Evolutionary conservation across 64 coral and sea anemone genomes (phyloP), one percentile per base, ranked within the genome.

Genomic region (Dendronephthya gigantea): DNA sequence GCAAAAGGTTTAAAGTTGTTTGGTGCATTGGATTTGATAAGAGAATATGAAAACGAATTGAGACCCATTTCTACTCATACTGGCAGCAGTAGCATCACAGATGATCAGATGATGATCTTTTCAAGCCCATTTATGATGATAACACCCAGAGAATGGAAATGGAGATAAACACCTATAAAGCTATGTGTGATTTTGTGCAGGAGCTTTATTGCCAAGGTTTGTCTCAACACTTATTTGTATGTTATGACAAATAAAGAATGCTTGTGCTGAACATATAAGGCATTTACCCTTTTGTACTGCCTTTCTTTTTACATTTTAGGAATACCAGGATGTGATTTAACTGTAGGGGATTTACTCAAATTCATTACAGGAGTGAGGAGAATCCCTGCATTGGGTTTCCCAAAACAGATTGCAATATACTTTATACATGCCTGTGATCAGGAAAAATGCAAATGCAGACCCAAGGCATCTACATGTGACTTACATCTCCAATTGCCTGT

Each of bases 351-450:
- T 39, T 36, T 79, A 33, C 72, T 79, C 72, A 34, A 79, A 19
- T 79, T 79, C 72, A 79, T 79, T 33, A 79, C 72, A 79, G 72
- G 72, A 37, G 72, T 79, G 72, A 79, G 72, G 22, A 79, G 36
- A 79, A 79, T 79, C 31, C 72, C 72, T 79, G 72, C 72, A 79
- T 39, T 79, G 31, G 72, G 72, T 36, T 33, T 79, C 9, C 72
- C 72, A 9, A 79, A 79, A 39, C 19, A 79, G 72, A 79, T 79
- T 36, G 72, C 72, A 29, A 39, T 79, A 34, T 79, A 79, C 72
- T 79, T 79, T 79, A 79, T 79, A 34, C 72, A 79, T 79, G 31
- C 34, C 10, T 62, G 55, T 62, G 55, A 39, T 79, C 32, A 79
- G 30, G 72, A 15, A 12, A 34, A 79, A 39, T 79, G 72, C 17